These are phyloP conservation scores for Heliothis subflexa DNA, from an alignment of 1,140 invertebrate genomes.

Conservation along the genomic window DNA sequence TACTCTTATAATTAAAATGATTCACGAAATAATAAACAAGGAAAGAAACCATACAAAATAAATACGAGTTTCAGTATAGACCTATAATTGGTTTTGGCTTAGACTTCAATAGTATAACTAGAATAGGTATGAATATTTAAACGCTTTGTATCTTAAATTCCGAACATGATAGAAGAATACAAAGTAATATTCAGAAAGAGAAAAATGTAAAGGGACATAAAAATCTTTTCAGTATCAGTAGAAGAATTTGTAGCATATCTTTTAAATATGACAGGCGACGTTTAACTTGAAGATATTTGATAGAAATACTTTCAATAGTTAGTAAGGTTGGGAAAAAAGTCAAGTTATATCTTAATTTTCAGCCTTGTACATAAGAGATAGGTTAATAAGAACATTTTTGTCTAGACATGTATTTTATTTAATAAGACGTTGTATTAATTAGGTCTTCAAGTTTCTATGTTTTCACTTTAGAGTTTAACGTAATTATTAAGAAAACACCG, in stretches of 20 bases:
- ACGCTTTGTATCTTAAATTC: neutral
- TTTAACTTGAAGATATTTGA: constrained; percentile 22
- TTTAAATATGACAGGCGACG: neutral
- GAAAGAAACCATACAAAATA: neutral
- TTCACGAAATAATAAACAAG: neutral
- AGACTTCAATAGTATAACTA: no score
- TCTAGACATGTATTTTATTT: no score
- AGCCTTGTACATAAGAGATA: no score
- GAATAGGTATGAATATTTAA: no score
- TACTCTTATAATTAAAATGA: neutral
- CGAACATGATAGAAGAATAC: neutral
- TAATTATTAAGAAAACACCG: no score
- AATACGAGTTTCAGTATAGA: neutral
- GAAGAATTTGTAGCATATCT: constrained; percentile 10
- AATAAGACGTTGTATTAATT: no score
- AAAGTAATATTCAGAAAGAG: constrained; percentile 23
- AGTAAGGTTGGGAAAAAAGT: no score
- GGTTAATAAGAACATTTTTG: no score
- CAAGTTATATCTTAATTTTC: no score
- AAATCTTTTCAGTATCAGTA: neutral
- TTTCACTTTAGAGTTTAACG: no score
- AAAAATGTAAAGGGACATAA: constrained; percentile 4
- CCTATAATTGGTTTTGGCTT: neutral
- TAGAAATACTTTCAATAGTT: constrained; percentile 38
- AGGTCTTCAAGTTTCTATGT: no score